These are phyloP conservation scores for Drosophila sp. DNA, from an alignment of 1,140 invertebrate genomes.

Conservation along the genomic window DNA sequence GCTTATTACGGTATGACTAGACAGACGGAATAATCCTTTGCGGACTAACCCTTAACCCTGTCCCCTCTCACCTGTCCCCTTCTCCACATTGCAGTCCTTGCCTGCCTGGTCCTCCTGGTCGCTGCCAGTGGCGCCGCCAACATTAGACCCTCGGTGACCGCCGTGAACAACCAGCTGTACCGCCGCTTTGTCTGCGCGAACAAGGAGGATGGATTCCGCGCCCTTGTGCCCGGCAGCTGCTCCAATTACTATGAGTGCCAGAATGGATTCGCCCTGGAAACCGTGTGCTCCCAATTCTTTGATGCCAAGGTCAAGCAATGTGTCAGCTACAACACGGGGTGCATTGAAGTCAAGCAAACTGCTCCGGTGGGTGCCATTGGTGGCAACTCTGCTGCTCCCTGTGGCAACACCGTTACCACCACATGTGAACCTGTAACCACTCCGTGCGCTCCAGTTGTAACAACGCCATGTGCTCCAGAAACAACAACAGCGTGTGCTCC, in stretches of 20 bases:
- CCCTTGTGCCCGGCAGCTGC: constrained; percentile 76
- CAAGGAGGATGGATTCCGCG: constrained; percentile 64
- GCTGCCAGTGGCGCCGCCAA: constrained; percentile 47
- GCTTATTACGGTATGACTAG: constrained; percentile 49
- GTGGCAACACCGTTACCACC: constrained; percentile 15
- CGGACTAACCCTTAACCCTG: not conserved
- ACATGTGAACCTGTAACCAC: constrained; percentile 3
- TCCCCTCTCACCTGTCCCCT: too few species aligned
- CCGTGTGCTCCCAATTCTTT: constrained; percentile 62
- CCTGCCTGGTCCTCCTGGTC: constrained; percentile 56
- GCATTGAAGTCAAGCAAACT: constrained; percentile 41
- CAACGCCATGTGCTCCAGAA: constrained; percentile 20
- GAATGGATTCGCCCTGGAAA: constrained; percentile 51
- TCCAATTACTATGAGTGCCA: constrained; percentile 75
- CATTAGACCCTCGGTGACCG: constrained; percentile 40
- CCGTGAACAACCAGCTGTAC: constrained; percentile 67
- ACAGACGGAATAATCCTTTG: constrained; percentile 33
- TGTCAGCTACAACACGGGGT: constrained; percentile 70
- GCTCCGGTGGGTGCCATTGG: not conserved
- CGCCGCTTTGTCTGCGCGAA: constrained; percentile 62
- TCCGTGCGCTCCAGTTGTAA: constrained; percentile 20
- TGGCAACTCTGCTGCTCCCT: constrained; percentile 12
- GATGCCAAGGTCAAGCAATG: constrained; percentile 59
- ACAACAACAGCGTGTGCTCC: constrained; percentile 26
- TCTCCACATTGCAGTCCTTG: constrained; percentile 44